Conservation (phyloP, 1,140 invertebrate genomes). For the Hormaphis cornu region DNA sequence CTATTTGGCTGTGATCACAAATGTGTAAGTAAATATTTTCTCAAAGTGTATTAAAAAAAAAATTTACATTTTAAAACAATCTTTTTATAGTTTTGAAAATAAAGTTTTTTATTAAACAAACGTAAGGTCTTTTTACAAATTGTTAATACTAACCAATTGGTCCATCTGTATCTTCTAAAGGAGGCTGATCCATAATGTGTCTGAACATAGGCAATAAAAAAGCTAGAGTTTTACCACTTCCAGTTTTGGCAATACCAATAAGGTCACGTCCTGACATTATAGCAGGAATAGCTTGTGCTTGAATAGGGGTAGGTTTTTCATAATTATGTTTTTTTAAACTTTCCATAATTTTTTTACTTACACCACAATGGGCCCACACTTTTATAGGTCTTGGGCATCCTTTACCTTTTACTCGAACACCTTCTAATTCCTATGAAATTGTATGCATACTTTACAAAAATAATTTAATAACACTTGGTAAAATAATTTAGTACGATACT, state of each 20-base stretch:
- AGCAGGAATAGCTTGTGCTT: slow-evolving; percentile 96
- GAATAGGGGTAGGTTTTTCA: slow-evolving; percentile 97
- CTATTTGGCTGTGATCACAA: too few species aligned
- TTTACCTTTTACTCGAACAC: slow-evolving; percentile 72
- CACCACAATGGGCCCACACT: slow-evolving; percentile 97
- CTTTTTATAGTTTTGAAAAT: too few species aligned
- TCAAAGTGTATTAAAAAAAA: too few species aligned
- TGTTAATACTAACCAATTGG: slow-evolving; percentile 59
- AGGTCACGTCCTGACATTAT: slow-evolving; percentile 94
- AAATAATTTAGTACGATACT: slow-evolving; percentile 14
- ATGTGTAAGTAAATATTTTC: too few species aligned
- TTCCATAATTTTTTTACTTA: slow-evolving; percentile 92
- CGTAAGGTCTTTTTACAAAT: background rate
- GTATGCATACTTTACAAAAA: background rate
- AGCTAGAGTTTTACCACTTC: slow-evolving; percentile 96
- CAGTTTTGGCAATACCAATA: slow-evolving; percentile 98
- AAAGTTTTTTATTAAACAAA: background rate
- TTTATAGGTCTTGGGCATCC: slow-evolving; percentile 91
- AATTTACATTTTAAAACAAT: too few species aligned
- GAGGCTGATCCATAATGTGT: slow-evolving; percentile 90
- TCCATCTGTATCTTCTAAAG: slow-evolving; percentile 89
- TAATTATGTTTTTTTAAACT: slow-evolving; percentile 85
- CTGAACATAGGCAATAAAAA: slow-evolving; percentile 98
- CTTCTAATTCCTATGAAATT: slow-evolving; percentile 57
- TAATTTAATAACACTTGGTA: background rate